Percentiles rank a stretch among this genome's conserved stretches.
Conservation (phyloP, 2,888 invertebrate species). For the Drosophila gaucha region DNA sequence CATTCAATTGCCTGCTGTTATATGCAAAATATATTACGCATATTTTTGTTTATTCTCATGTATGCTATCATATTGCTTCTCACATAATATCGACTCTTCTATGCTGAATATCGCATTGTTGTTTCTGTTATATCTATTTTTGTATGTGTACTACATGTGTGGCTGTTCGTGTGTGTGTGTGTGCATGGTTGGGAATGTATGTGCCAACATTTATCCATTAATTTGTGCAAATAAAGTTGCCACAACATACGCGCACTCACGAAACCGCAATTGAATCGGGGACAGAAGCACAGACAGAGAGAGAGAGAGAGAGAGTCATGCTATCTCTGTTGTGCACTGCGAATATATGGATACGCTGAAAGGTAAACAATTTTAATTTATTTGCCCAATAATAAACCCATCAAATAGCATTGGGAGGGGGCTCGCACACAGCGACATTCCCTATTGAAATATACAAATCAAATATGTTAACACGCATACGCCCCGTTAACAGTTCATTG, state of each 20-base stretch:
- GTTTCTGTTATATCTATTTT: constrained; percentile 20
- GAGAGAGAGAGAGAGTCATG: not conserved
- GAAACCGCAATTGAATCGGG: constrained; percentile 65
- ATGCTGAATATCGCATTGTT: constrained; percentile 12
- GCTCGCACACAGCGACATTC: constrained; percentile 5
- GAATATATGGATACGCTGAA: constrained; percentile 45
- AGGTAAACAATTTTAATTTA: constrained; percentile 79
- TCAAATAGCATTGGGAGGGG: constrained; percentile 46
- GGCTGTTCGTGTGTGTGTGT: constrained; percentile 14
- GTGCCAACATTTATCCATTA: constrained; percentile 70
- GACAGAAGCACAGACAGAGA: not conserved
- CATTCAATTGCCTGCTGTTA: constrained; percentile 9
- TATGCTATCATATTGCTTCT: constrained; percentile 11
- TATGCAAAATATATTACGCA: constrained; percentile 26
- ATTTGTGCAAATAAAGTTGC: constrained; percentile 74
- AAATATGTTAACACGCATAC: constrained; percentile 56
- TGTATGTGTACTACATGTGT: constrained; percentile 1
- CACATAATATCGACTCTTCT: constrained; percentile 18
- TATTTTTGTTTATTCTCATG: constrained; percentile 54
- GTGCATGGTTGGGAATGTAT: constrained; percentile 8
- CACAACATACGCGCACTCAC: constrained; percentile 70
- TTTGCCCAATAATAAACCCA: constrained; percentile 77
- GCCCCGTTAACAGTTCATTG: constrained; percentile 52
- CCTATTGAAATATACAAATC: constrained; percentile 53
- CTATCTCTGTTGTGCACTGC: constrained; percentile 18